These are phyloP conservation scores for Ophion obscuratus DNA, from an alignment of 2,888 invertebrate species.

Conservation along the genomic window DNA sequence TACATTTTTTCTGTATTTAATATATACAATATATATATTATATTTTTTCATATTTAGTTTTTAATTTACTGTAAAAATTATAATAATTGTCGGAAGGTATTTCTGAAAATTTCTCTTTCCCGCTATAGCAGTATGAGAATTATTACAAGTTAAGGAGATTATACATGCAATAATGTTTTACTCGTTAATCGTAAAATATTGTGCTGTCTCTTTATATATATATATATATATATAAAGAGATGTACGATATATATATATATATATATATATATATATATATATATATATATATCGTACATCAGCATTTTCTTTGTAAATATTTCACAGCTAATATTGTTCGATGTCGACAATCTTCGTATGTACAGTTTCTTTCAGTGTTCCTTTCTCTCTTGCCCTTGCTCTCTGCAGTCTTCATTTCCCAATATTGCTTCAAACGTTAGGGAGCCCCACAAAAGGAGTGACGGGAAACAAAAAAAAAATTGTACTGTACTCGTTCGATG, in stretches of 20 bases:
- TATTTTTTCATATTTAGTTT: neutral
- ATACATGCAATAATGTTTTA: slow-evolving; percentile 36
- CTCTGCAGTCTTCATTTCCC: neutral
- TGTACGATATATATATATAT: no score
- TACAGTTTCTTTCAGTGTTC: slow-evolving; percentile 53
- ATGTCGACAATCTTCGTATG: slow-evolving; percentile 57
- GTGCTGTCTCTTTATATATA: slow-evolving; percentile 12
- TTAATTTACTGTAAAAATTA: neutral
- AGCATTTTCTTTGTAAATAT: slow-evolving; percentile 54
- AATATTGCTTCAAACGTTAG: slow-evolving; percentile 18
- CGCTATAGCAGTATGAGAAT: slow-evolving; percentile 20
- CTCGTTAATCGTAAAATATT: slow-evolving; percentile 33
- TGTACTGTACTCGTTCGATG: slow-evolving; percentile 42
- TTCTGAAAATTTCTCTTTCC: slow-evolving; percentile 39
- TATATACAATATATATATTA: neutral
- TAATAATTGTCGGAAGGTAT: neutral
- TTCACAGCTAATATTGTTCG: slow-evolving; percentile 49
- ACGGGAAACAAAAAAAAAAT: neutral
- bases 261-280: no score
- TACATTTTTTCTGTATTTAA: no score
- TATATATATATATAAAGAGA: neutral
- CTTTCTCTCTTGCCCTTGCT: neutral
- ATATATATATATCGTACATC: slow-evolving; percentile 1
- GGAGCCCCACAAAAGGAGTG: neutral
- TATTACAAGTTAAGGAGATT: neutral